phyloP scores from a whole-genome alignment of 2,113 vertebrate genomes.

The Marcusenius ussheri region DNA sequence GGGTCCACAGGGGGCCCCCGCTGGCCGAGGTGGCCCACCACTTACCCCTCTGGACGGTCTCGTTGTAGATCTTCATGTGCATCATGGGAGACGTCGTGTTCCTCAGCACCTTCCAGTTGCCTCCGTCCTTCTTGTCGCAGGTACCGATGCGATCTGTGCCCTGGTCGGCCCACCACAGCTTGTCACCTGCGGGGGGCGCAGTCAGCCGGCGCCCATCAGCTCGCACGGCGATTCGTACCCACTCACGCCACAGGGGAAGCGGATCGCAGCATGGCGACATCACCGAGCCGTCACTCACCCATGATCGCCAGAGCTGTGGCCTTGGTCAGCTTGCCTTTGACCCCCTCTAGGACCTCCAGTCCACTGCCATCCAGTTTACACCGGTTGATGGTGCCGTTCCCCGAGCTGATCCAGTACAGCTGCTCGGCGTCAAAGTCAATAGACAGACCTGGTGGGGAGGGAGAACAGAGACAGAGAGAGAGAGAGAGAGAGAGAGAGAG shows the following conservation, averaged over 20 bases:
- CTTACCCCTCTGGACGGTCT: constrained; percentile 74
- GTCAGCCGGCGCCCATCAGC: not conserved
- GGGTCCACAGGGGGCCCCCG: not conserved
- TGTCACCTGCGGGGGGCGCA: constrained; percentile 63
- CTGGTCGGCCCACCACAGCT: constrained; percentile 96
- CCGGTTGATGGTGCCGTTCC: constrained; percentile 83
- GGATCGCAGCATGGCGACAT: not conserved
- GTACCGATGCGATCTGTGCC: constrained; percentile 86
- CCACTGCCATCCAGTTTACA: constrained; percentile 79
- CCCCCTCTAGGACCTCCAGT: constrained; percentile 69
- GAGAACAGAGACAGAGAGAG: too few relatives aligned
- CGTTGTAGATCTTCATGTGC: constrained; percentile 96
- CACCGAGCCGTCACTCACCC: constrained; percentile 62
- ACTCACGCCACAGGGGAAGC: not conserved
- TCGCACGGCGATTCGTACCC: not conserved
- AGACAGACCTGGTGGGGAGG: constrained; percentile 67
- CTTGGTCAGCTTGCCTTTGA: constrained; percentile 78
- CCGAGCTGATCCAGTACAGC: constrained; percentile 93
- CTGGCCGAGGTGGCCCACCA: constrained; percentile 2
- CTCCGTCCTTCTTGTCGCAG: constrained; percentile 80
- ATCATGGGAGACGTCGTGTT: constrained; percentile 92
- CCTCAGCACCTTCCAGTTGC: constrained; percentile 68
- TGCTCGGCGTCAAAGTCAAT: constrained; percentile 79
- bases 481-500: not conserved
- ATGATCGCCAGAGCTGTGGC: constrained; percentile 90